Conservation (phyloP, 2,888 invertebrate species). For the Drosophila lutescens region DNA sequence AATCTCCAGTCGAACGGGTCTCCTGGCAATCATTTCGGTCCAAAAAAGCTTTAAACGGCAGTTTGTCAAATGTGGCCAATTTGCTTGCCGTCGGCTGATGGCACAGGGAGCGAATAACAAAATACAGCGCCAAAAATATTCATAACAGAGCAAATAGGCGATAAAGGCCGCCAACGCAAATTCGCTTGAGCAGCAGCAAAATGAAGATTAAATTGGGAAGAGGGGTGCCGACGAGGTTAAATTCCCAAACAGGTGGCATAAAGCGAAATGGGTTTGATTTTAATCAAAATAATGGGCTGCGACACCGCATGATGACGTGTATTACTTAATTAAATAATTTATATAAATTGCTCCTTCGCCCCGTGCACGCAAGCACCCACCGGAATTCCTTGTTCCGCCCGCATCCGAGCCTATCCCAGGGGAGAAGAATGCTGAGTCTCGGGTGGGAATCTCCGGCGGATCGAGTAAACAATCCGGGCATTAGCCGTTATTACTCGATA, state of each 20-base stretch:
- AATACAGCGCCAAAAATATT: slow-evolving; percentile 58
- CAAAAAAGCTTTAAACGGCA: slow-evolving; percentile 54
- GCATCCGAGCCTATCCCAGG: slow-evolving; percentile 1
- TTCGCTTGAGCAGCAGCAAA: not conserved
- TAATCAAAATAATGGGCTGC: slow-evolving; percentile 76
- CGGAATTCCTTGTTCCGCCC: slow-evolving; percentile 7
- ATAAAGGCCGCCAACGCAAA: slow-evolving; percentile 8
- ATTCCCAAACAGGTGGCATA: slow-evolving; percentile 63
- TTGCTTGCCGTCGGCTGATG: slow-evolving; percentile 44
- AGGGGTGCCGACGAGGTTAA: not conserved
- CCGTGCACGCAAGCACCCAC: slow-evolving; percentile 44
- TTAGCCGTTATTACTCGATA: slow-evolving; percentile 60
- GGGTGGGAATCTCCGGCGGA: not conserved
- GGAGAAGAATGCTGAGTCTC: not conserved
- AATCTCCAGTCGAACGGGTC: slow-evolving; percentile 41
- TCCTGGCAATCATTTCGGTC: slow-evolving; percentile 64
- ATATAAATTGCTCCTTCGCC: slow-evolving; percentile 68
- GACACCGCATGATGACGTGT: slow-evolving; percentile 65
- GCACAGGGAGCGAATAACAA: slow-evolving; percentile 3
- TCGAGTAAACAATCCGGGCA: slow-evolving; percentile 48
- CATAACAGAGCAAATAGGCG: slow-evolving; percentile 69
- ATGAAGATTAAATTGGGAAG: not conserved
- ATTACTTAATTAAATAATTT: slow-evolving; percentile 76
- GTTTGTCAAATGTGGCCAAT: slow-evolving; percentile 74
- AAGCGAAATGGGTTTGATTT: slow-evolving; percentile 75